Base-by-base conservation (phyloP, 53 echinoderm and acorn worm species). In the Holothuria scabra region DNA sequence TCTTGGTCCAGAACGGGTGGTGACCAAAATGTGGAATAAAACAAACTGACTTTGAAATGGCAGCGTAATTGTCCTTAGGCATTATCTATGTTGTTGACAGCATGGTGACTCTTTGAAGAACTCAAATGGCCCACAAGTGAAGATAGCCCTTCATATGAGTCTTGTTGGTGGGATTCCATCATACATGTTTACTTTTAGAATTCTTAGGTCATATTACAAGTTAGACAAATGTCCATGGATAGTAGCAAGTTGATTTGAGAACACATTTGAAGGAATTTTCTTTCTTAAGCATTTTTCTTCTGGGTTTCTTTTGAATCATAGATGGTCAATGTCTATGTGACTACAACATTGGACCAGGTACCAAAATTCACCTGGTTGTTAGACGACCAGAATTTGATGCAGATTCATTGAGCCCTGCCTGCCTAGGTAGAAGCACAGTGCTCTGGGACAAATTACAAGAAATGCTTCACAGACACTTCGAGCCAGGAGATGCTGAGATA, bases 341-440 rank as follows among this genome's bases (percentile, higher is more conserved):
- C 65, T 97, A 97, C 90, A 97, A 97, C 76, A 97, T 97, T 26
- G 97, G 97, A 21, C 97, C 94, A n/a, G 92, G 88, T 28, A 97
- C 97, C 85, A 97, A 97, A 70, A 94, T 97, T 34, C 97, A 97
- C 71, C 87, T 97, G 4, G 94, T 94, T 28, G 92, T 97, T 35
- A 88, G 94, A 28, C 90, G 92, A 88, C 93, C 97, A 35, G 94
- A 97, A 31, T 52, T 83, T 18, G 90, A 92, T 46, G 63, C 67
- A 61, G 92, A 92, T 44, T 85, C 86, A 65, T 67, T 88, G 37
- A 92, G 92, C 70, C 86, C 88, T 59, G 66, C 90, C 60, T 88
- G 85, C 59, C 81, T 94, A 79, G 93, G 93, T 67, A 86, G 74
- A 19, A 83, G 89, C 35, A 94, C 96, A 46, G 97, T 83, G 60